phyloP scores from a whole-genome alignment of 2,797 vertebrate species.

The Morus bassanus region DNA sequence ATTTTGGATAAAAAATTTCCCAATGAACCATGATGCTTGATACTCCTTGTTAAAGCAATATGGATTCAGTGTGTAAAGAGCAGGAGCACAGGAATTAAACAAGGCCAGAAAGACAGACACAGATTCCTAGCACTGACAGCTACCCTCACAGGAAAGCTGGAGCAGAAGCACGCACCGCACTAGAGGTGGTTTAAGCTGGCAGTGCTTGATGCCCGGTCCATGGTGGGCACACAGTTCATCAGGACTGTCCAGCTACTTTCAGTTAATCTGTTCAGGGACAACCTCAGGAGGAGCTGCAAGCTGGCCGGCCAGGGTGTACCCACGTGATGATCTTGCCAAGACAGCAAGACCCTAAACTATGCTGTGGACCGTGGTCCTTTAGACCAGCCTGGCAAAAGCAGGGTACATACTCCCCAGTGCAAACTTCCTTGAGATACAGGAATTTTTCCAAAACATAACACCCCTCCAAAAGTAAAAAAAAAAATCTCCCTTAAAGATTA shows the following conservation, averaged over 20 bases:
- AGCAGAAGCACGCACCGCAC: neutral
- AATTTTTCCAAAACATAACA: neutral
- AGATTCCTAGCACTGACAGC: neutral
- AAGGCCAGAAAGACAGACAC: neutral
- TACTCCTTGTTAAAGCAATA: neutral
- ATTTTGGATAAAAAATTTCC: neutral
- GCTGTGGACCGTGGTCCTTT: neutral
- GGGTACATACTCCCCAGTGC: neutral
- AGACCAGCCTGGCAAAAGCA: neutral
- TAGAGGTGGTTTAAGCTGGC: neutral
- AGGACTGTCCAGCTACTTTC: neutral
- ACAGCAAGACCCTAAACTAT: neutral
- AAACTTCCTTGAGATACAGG: neutral
- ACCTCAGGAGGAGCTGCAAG: neutral
- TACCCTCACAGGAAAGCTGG: neutral
- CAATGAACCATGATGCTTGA: neutral
- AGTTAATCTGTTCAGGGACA: neutral
- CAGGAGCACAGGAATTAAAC: neutral
- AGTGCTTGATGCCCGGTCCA: fast-evolving
- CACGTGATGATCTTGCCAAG: neutral
- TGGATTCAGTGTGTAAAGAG: neutral
- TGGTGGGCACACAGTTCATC: neutral
- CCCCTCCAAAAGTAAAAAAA: neutral
- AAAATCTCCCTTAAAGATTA: neutral
- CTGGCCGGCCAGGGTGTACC: neutral